Base-by-base conservation (phyloP, 2,888 invertebrate genomes). In the Parthenolecanium corni region DNA sequence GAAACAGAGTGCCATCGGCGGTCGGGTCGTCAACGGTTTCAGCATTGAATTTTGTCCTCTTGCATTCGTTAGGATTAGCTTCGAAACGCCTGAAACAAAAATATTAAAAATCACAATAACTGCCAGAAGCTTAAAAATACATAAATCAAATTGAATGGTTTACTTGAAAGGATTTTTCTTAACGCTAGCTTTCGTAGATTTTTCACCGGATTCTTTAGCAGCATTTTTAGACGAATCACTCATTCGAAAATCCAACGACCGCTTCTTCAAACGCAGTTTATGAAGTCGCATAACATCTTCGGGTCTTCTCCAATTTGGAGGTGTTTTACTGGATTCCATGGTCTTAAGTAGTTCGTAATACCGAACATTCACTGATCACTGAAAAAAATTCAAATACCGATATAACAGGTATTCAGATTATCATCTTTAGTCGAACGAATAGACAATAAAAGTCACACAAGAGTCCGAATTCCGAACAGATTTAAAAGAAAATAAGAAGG, bases 221-320 rank as follows among this genome's bases (percentile, higher is more conserved):
- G 62, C 52, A 25, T 66, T 65, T 14, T 24, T 40, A 16, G 40
- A 20, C 16, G 69, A 54, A 74, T 75, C 64, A 75, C 57, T 77
- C 67, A 85, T 78, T 64, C 84, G 78, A 65, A 84, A 86, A 74
- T 88, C 84, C 52, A 90, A 75, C 25, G 86, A 85, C 73, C 81
- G 82, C 72, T 89, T 87, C 71, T 83, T 84, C 69, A 82, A 79
- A 72, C 86, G 87, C 65, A 89, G 73, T 67, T 84, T 81, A 72
- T 86, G 85, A 62, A 88, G 73, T 71, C 83, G 82, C 83, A 89
- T 84, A 14, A 83, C 78, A 69, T 80, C 77, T 40, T 78, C 76
- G 0, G 81, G 80, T 52, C 74, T 75, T 64, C 77, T 77, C 80
- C 80, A 80, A 68, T 74, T 73, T 52, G 69, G 68, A 9, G 70